These are phyloP conservation scores for Eremobia ochroleuca DNA, from an alignment of 2,888 invertebrate species.

Conservation along the genomic window DNA sequence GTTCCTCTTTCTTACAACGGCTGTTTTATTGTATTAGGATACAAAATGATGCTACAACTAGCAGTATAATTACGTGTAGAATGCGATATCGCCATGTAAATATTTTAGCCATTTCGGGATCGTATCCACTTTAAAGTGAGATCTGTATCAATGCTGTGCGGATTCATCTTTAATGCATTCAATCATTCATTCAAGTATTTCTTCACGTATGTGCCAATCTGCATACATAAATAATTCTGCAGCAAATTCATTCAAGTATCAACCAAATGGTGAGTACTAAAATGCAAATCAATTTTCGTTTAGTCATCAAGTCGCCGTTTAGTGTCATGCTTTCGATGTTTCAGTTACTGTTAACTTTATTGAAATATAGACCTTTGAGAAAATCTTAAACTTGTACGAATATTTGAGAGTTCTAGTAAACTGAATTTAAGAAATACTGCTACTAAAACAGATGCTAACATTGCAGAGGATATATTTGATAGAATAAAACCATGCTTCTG, in stretches of 20 bases:
- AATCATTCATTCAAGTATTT: slow-evolving; percentile 1
- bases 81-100: not conserved
- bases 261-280: not conserved
- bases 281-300: slow-evolving; percentile 14
- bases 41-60: not conserved
- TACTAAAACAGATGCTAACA: not conserved
- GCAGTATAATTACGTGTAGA: not conserved
- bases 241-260: slow-evolving; percentile 7
- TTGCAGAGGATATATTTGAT: not conserved
- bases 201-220: not conserved
- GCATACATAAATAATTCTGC: slow-evolving; percentile 5
- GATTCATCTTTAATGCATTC: slow-evolving; percentile 3
- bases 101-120: not conserved
- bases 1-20: not conserved
- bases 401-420: not conserved
- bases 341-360: not conserved
- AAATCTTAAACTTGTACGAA: not conserved
- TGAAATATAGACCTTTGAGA: not conserved
- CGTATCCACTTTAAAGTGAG: not conserved
- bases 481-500: not conserved
- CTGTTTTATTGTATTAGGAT: not conserved
- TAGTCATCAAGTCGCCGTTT: not conserved
- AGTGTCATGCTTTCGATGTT: not conserved
- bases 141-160: not conserved
- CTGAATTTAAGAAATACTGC: not conserved